These are phyloP conservation scores for Aquatica leii DNA, from an alignment of 2,888 invertebrate species.

Conservation along the genomic window DNA sequence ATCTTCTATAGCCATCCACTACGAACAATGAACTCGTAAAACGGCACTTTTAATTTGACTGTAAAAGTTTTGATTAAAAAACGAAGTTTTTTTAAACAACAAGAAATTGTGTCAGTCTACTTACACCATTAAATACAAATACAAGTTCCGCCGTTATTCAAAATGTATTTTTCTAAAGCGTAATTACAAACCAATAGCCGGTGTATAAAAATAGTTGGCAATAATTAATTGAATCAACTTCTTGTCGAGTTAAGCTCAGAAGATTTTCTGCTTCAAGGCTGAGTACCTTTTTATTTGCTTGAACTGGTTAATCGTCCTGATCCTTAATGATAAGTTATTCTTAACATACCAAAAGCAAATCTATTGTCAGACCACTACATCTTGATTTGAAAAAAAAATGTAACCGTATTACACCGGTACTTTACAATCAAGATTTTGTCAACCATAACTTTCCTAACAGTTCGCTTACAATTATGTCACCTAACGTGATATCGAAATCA, in stretches of 20 bases:
- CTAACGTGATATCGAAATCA: slow-evolving; percentile 5
- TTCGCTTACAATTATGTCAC: slow-evolving; percentile 3
- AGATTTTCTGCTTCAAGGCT: slow-evolving; percentile 3
- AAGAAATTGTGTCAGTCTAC: not conserved
- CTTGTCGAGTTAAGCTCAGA: not conserved
- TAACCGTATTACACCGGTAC: not conserved
- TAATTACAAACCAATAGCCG: too few relatives aligned
- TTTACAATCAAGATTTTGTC: not conserved
- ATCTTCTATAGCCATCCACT: slow-evolving; percentile 15
- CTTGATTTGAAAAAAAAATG: not conserved
- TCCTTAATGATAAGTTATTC: not conserved
- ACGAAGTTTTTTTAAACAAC: not conserved
- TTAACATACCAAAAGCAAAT: not conserved
- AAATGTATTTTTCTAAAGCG: too few relatives aligned
- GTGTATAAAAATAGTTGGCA: too few relatives aligned
- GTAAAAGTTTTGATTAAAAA: not conserved
- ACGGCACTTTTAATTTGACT: slow-evolving; percentile 21
- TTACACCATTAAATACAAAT: too few relatives aligned
- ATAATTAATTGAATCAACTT: slow-evolving; percentile 4
- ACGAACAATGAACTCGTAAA: slow-evolving; percentile 29
- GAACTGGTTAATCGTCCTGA: slow-evolving; percentile 3
- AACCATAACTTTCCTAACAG: not conserved
- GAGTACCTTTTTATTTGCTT: not conserved
- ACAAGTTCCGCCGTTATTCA: too few relatives aligned
- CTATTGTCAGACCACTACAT: not conserved